Percentiles rank a stretch among this genome's conserved stretches.
Evolutionary conservation across 1,140 invertebrate species (phyloP).

Genomic region (Pseudobourletiella spinata): DNA sequence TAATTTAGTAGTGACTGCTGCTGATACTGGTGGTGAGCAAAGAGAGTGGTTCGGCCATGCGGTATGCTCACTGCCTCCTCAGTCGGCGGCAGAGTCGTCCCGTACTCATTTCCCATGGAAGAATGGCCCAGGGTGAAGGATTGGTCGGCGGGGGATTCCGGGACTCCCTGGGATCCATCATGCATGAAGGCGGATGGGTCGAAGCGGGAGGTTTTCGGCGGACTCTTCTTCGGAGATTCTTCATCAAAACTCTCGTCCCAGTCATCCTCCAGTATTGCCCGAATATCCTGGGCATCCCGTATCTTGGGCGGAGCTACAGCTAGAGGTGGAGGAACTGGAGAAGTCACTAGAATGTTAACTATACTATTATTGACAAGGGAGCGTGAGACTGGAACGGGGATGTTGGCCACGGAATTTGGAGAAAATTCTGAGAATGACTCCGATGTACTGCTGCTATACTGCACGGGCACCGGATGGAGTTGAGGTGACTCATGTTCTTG

Average conservation of each 20-base stretch:
- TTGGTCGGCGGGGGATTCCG: not conserved
- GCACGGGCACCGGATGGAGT: too few species aligned
- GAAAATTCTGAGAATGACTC: not conserved
- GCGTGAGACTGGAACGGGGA: not conserved
- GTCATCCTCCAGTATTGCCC: slow-evolving; percentile 36
- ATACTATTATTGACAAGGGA: too few species aligned
- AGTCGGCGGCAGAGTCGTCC: too few species aligned
- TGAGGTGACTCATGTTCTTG: too few species aligned
- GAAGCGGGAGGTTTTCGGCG: slow-evolving; percentile 27
- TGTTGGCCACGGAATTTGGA: not conserved
- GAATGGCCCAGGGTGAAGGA: not conserved
- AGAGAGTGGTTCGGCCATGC: too few species aligned
- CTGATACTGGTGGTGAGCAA: slow-evolving; percentile 3
- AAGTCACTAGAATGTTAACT: not conserved
- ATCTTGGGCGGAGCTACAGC: not conserved
- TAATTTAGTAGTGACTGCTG: slow-evolving; percentile 6
- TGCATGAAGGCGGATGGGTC: slow-evolving; percentile 31
- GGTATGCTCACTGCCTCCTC: too few species aligned
- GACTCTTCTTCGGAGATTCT: slow-evolving; percentile 26
- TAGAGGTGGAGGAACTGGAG: not conserved
- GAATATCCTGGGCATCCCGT: slow-evolving; percentile 22
- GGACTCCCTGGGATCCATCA: too few species aligned
- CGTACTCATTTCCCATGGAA: too few species aligned
- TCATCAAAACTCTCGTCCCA: slow-evolving; percentile 35
- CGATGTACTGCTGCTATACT: not conserved